Evolutionary conservation across 2,113 vertebrate species (phyloP).

Genomic region (Heterocephalus glaber): DNA sequence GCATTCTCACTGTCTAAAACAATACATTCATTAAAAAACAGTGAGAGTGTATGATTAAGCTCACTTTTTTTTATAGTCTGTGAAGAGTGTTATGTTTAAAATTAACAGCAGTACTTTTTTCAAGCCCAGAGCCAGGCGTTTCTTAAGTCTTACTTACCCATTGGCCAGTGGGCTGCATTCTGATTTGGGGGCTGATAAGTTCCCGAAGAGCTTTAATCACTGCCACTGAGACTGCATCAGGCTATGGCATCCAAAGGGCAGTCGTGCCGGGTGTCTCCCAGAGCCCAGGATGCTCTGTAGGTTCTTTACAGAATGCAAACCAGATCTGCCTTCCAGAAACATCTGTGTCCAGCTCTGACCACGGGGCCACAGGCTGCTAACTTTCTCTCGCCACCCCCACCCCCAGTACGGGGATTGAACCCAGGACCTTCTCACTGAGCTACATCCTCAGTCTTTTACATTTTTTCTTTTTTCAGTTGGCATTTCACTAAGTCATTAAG

Average conservation of each 20-base stretch:
- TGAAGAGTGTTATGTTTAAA: slow-evolving; percentile 53
- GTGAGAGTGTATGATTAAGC: slow-evolving; percentile 24
- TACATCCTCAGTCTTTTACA: background rate
- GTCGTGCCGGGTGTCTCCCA: background rate
- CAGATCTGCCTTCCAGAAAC: background rate
- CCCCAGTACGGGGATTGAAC: background rate
- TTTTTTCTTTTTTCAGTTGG: background rate
- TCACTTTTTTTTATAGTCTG: slow-evolving; percentile 3
- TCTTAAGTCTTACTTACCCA: too few relatives aligned
- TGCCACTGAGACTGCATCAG: background rate
- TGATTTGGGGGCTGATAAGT: background rate
- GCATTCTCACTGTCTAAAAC: slow-evolving; percentile 49
- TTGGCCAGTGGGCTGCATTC: background rate
- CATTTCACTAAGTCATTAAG: background rate
- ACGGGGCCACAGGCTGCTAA: background rate
- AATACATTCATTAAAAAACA: slow-evolving; percentile 58
- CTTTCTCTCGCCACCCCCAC: background rate
- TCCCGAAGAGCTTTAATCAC: background rate
- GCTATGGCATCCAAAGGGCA: accelerated
- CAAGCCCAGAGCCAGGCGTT: background rate
- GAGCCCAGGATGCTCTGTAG: background rate
- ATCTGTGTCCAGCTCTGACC: background rate
- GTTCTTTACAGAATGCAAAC: background rate
- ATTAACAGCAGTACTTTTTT: slow-evolving; percentile 43
- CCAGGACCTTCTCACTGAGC: background rate